Evolutionary conservation across 2,797 vertebrate species (phyloP).

Genomic region (Darevskia mixta): DNA sequence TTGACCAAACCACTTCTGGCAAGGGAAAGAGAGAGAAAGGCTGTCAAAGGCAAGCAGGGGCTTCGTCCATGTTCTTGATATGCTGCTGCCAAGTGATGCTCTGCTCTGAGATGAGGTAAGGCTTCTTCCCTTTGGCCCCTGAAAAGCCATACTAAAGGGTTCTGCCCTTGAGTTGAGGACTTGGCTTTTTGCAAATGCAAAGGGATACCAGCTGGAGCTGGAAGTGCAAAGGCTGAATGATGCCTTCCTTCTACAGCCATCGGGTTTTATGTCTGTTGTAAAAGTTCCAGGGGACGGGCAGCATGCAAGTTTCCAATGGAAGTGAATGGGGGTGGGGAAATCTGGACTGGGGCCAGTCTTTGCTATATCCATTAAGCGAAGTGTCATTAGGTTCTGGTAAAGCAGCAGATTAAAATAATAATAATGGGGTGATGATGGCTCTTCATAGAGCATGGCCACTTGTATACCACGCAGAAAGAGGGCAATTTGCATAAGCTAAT

Average conservation of each 20-base stretch:
- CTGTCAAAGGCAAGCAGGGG: neutral
- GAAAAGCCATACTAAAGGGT: neutral
- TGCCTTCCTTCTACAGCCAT: neutral
- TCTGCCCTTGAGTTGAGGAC: neutral
- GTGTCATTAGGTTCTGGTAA: neutral
- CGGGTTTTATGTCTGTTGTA: neutral
- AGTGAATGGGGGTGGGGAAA: neutral
- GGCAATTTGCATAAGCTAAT: neutral
- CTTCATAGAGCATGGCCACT: neutral
- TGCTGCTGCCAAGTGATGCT: neutral
- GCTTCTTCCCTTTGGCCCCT: neutral
- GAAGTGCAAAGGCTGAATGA: neutral
- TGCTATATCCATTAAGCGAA: neutral
- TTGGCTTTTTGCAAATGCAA: neutral
- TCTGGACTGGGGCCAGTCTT: neutral
- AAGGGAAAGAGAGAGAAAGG: neutral
- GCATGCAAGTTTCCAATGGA: neutral
- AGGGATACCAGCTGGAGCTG: neutral
- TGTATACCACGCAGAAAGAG: neutral
- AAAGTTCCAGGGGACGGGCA: neutral
- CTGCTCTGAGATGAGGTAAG: neutral
- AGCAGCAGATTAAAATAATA: neutral
- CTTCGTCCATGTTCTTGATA: neutral
- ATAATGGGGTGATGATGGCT: neutral
- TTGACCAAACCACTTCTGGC: neutral